Conservation (phyloP, 1,140 invertebrate genomes). For the Agraylea sexmaculata region DNA sequence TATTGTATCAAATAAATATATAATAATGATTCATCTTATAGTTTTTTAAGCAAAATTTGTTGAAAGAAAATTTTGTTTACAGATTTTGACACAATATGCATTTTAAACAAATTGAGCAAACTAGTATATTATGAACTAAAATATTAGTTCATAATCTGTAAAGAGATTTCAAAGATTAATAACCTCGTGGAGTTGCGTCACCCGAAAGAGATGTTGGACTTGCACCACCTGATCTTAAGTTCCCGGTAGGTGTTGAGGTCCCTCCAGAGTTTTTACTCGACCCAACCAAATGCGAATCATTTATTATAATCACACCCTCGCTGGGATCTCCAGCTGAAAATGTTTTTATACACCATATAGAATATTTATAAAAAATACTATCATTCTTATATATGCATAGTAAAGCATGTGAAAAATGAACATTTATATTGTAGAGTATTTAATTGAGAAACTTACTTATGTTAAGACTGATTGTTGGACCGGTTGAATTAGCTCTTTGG, state of each 20-base stretch:
- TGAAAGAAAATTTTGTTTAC: too few relatives aligned
- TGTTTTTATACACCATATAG: not conserved
- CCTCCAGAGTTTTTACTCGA: slow-evolving; percentile 9
- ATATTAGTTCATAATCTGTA: too few relatives aligned
- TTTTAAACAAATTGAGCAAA: too few relatives aligned
- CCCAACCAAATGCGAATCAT: slow-evolving; percentile 31
- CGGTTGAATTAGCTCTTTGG: slow-evolving; percentile 36
- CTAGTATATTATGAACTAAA: too few relatives aligned
- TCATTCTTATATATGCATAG: not conserved
- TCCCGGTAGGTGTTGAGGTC: not conserved
- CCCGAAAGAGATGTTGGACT: slow-evolving; percentile 16
- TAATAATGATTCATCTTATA: too few relatives aligned
- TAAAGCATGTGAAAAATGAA: not conserved
- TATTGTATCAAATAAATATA: too few relatives aligned
- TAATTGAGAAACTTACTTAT: slow-evolving; percentile 31
- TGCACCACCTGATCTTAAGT: slow-evolving; percentile 8
- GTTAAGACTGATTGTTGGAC: slow-evolving; percentile 38
- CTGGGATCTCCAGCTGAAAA: slow-evolving; percentile 32
- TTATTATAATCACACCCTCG: slow-evolving; percentile 38
- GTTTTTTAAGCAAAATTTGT: too few relatives aligned
- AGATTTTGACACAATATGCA: too few relatives aligned
- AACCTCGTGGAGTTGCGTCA: slow-evolving; percentile 15
- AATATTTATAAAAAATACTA: not conserved
- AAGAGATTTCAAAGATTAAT: not conserved
- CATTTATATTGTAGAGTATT: not conserved